Evolutionary conservation across 2,888 invertebrate genomes (phyloP).

Genomic region (Eilema depressum): DNA sequence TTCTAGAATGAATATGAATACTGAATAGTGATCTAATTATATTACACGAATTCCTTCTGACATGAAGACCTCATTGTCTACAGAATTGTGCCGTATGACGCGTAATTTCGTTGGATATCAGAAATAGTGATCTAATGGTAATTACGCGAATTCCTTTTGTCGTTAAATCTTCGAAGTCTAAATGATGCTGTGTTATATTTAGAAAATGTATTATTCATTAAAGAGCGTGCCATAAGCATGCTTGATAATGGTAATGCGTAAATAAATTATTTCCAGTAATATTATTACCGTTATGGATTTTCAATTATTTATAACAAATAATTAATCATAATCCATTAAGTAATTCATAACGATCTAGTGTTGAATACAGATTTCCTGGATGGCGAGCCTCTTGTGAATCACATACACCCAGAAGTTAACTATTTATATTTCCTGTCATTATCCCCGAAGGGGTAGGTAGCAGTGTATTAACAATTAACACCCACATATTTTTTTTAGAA

Average conservation of each 20-base stretch:
- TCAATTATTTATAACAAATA: background rate
- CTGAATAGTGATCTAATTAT: background rate
- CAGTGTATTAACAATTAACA: too few relatives aligned
- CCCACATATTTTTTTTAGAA: too few relatives aligned
- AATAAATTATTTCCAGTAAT: background rate
- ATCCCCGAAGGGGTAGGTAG: too few relatives aligned
- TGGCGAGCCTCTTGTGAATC: background rate
- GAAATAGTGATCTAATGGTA: background rate
- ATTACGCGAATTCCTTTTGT: background rate
- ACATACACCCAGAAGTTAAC: background rate
- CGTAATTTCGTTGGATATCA: background rate
- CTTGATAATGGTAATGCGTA: background rate
- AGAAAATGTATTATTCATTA: background rate
- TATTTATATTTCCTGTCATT: background rate
- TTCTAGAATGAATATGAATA: background rate
- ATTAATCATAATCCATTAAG: background rate
- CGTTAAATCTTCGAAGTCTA: background rate
- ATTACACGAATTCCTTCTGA: background rate
- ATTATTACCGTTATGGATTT: background rate
- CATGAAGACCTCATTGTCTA: background rate
- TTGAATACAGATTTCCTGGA: background rate
- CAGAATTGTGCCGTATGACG: background rate
- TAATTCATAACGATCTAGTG: background rate
- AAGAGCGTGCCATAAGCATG: background rate
- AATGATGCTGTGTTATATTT: conserved; percentile 6